Evolutionary conservation across 2,888 invertebrate species (phyloP).

Genomic region (Sialis lutaria): DNA sequence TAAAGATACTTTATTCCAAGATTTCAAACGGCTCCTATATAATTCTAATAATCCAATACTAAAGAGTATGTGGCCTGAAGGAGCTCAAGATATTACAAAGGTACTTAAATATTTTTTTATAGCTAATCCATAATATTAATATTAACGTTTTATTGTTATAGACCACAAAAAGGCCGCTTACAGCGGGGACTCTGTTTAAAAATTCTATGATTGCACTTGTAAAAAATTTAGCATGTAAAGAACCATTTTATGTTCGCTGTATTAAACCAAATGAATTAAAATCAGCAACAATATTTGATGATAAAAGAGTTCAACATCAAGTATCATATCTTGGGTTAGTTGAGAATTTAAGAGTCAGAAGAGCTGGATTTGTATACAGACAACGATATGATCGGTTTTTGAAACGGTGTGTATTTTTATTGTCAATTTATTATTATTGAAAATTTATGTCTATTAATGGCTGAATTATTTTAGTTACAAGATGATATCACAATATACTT

Average conservation of each 20-base stretch:
- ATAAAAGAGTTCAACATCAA: slow-evolving; percentile 57
- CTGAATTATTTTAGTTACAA: slow-evolving; percentile 53
- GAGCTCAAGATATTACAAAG: slow-evolving; percentile 73
- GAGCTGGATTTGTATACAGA: slow-evolving; percentile 94
- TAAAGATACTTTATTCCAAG: slow-evolving; percentile 90
- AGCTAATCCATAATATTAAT: not conserved
- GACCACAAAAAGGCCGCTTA: slow-evolving; percentile 89
- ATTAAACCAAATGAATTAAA: slow-evolving; percentile 95
- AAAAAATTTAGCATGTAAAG: slow-evolving; percentile 74
- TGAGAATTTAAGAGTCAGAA: slow-evolving; percentile 87
- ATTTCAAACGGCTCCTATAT: slow-evolving; percentile 83
- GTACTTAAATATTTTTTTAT: slow-evolving; percentile 25
- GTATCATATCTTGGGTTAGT: slow-evolving; percentile 78
- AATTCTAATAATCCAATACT: slow-evolving; percentile 65
- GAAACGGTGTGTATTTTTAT: slow-evolving; percentile 36
- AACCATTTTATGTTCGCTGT: slow-evolving; percentile 93
- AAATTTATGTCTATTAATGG: slow-evolving; percentile 1
- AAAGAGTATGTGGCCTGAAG: slow-evolving; percentile 91
- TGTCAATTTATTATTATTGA: not conserved
- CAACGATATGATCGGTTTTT: slow-evolving; percentile 88
- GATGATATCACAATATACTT: slow-evolving; percentile 88
- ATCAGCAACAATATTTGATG: slow-evolving; percentile 70
- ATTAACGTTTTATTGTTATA: slow-evolving; percentile 19
- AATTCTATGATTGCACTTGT: slow-evolving; percentile 86
- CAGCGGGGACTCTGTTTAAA: slow-evolving; percentile 88